Evolutionary conservation across 1,140 invertebrate genomes (phyloP), one percentile per base, ranked within the genome.

Genomic region (Nasonia giraulti): DNA sequence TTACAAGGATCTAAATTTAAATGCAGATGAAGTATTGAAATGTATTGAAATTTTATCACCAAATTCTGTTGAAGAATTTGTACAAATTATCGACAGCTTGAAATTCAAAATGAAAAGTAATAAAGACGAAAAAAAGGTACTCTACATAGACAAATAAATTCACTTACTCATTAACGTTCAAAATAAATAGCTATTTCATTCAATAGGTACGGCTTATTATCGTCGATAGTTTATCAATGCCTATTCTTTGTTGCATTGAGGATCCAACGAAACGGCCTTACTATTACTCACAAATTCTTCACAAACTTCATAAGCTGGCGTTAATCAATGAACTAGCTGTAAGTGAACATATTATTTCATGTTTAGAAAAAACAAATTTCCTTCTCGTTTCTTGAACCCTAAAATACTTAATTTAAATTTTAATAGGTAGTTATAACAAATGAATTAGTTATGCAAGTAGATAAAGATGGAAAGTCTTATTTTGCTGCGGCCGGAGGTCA

Each of bases 201-300:
- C 75, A 80, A 62, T 80, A 90, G 88, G 82, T 89, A n/a, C 85
- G 88, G 37, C 83, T 84, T 66, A 6, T 84, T 31, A 84, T 91
- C 20, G 81, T 92, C 23, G 91, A 92, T 77, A 92, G 91, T 88
- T 86, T 92, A n/a, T 90, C 90, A 23, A 88, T 90, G 85, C 87
- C 85, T 27, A 86, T 90, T 44, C 87, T 90, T 80, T 88, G 88
- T 85, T 88, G 87, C 7, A 79, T 88, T 44, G 66, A 86, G 0
- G 87, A 90, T 87, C 77, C 89, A 27, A 86, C 78, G 55, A 83
- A 88, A 76, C 84, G 89, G 68, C 89, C 88, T 11, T 82, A 89
- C 80, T 86, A 86, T 55, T 92, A 90, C 83, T 88, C 89, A 71
- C 78, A 87, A 82, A 88, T 90, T n/a, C 81, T 92, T 14, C 85